A percentile compares a stretch with the other conserved stretches of the same genome.
phyloP scores from a whole-genome alignment of 2,888 invertebrate genomes.

The Eupithecia dodoneata region DNA sequence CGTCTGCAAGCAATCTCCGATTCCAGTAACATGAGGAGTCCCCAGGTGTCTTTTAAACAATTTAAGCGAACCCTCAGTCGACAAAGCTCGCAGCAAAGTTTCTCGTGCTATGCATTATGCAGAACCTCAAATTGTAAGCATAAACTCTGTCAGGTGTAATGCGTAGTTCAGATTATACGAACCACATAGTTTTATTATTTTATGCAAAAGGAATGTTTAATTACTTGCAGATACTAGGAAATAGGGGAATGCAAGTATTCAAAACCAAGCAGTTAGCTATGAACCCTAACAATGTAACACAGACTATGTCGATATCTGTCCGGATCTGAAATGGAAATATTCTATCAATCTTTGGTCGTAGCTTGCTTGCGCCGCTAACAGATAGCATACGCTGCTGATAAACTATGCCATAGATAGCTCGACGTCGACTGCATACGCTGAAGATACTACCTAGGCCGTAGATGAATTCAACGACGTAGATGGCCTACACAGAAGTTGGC shows the following conservation, averaged over 20 bases:
- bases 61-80: conserved; percentile 21
- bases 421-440: not conserved
- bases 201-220: conserved; percentile 6
- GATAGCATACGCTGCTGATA: not conserved
- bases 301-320: not conserved
- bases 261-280: not conserved
- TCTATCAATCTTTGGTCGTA: not conserved
- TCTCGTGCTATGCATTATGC: conserved; percentile 53
- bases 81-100: conserved; percentile 40
- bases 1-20: not conserved
- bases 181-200: conserved; percentile 7
- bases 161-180: conserved; percentile 33
- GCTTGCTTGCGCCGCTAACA: not conserved
- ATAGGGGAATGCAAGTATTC: not conserved
- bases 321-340: not conserved
- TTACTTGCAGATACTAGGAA: not conserved
- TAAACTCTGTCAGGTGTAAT: conserved; percentile 48
- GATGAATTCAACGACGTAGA: no score
- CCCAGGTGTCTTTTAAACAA: conserved; percentile 20
- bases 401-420: not conserved
- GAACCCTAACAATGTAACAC: not conserved
- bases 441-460: not conserved
- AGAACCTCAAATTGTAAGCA: conserved; percentile 51
- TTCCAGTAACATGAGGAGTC: not conserved
- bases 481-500: no score